phyloP scores from a whole-genome alignment of 2,113 vertebrate genomes.

The Varanus komodoensis region DNA sequence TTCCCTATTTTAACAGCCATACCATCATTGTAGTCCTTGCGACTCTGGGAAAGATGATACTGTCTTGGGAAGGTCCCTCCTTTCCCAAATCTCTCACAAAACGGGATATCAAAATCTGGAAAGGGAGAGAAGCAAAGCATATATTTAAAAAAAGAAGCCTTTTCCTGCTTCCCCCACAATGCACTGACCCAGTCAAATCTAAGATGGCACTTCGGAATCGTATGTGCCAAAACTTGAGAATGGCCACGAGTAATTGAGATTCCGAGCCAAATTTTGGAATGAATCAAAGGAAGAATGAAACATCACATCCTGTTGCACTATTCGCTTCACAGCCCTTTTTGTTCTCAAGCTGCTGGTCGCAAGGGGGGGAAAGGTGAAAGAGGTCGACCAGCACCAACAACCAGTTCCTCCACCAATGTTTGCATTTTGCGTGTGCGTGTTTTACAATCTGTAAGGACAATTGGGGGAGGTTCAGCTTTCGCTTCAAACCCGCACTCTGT shows the following conservation, averaged over 20 bases:
- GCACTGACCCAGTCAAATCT: not conserved
- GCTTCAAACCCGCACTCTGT: not conserved
- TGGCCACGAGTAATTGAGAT: not conserved
- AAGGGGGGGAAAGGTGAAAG: not conserved
- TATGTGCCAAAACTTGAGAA: not conserved
- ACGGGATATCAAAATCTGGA: constrained; percentile 69
- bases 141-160: not conserved
- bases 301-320: rapidly evolving
- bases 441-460: not conserved
- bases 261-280: too few relatives aligned
- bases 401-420: too few relatives aligned
- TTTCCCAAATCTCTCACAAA: constrained; percentile 84
- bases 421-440: not conserved
- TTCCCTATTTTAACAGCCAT: constrained; percentile 56
- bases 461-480: not conserved
- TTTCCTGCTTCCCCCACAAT: not conserved
- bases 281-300: not conserved
- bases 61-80: constrained; percentile 92
- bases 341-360: not conserved
- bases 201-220: not conserved
- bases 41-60: constrained; percentile 87
- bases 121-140: not conserved
- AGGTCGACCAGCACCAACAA: not conserved
- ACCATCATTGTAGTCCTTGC: constrained; percentile 92
- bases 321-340: not conserved